phyloP scores from a whole-genome alignment of 2,888 invertebrate species.

The Eustalomyia histrio region DNA sequence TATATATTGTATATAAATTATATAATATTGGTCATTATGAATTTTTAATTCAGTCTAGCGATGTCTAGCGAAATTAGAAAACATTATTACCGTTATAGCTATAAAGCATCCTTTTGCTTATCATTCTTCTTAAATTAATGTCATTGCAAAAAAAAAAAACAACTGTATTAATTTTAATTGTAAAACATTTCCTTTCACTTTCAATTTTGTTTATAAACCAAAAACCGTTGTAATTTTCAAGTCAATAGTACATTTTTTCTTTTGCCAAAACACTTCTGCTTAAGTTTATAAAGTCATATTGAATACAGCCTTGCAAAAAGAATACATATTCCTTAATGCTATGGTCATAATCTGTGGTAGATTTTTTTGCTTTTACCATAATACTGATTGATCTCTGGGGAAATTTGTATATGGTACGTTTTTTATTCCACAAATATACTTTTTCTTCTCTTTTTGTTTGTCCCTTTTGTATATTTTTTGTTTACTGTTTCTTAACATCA shows the following conservation, averaged over 20 bases:
- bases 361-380: constrained; percentile 47
- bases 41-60: too few relatives aligned
- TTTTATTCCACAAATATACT: constrained; percentile 13
- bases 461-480: constrained; percentile 64
- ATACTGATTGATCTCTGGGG: constrained; percentile 77
- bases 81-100: too few relatives aligned
- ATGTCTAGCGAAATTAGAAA: too few relatives aligned
- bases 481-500: constrained; percentile 42
- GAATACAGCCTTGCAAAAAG: background rate
- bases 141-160: too few relatives aligned
- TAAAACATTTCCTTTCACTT: background rate
- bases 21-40: too few relatives aligned
- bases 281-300: background rate
- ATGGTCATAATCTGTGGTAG: constrained; percentile 43
- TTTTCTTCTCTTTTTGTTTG: constrained; percentile 61
- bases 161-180: too few relatives aligned
- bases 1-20: too few relatives aligned
- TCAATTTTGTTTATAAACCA: background rate
- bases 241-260: constrained; percentile 18
- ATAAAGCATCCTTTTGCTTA: too few relatives aligned
- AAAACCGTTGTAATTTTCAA: constrained; percentile 18
- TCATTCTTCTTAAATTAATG: too few relatives aligned
- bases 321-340: constrained; percentile 23
- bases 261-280: constrained; percentile 5
- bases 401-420: constrained; percentile 70